phyloP scores from a whole-genome alignment of 2,888 invertebrate genomes.

The Hyposoter didymator region DNA sequence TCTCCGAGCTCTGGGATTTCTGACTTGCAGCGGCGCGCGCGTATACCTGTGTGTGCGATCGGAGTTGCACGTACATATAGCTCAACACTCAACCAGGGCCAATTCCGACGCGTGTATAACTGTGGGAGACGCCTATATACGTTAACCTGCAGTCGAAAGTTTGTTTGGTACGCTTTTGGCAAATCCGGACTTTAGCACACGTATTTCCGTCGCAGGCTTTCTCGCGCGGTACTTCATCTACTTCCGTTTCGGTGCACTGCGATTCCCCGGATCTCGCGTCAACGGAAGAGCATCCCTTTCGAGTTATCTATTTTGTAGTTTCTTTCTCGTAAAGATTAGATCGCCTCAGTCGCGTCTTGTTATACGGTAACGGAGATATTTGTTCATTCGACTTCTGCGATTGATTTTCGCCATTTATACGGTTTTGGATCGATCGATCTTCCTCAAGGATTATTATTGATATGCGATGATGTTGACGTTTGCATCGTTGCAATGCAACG shows the following conservation, averaged over 20 bases:
- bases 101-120: not conserved
- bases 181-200: slow-evolving; percentile 51
- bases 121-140: not conserved
- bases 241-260: slow-evolving; percentile 7
- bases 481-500: not conserved
- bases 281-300: not conserved
- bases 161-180: slow-evolving; percentile 35
- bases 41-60: not conserved
- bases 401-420: not conserved
- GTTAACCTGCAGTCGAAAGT: slow-evolving; percentile 37
- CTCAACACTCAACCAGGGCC: not conserved
- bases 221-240: slow-evolving; percentile 16
- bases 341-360: not conserved
- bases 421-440: not conserved
- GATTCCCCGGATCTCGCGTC: not conserved
- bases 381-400: not conserved
- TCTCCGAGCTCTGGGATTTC: slow-evolving; percentile 46
- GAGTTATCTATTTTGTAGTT: not conserved
- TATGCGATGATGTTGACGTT: no score
- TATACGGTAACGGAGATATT: not conserved
- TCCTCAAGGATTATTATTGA: not conserved
- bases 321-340: not conserved
- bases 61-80: not conserved
- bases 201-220: slow-evolving; percentile 26
- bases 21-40: not conserved